A percentile compares a stretch with the other conserved stretches of the same genome.
Conservation (phyloP, 1,140 invertebrate genomes). For the Portunus trituberculatus region DNA sequence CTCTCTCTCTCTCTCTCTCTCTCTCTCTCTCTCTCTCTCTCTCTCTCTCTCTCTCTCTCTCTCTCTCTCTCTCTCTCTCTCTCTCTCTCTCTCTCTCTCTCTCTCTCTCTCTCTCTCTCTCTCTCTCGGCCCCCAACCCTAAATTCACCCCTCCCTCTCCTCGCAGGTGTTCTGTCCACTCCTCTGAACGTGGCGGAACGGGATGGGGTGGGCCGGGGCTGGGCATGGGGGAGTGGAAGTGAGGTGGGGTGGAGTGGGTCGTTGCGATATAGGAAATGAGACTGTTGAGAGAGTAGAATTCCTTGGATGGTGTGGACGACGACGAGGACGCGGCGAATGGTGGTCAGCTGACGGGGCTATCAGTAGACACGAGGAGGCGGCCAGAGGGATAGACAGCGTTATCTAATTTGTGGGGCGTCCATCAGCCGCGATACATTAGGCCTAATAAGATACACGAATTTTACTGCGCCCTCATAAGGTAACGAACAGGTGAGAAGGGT, state of each 20-base stretch:
- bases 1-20: constrained; percentile 40
- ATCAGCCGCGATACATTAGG: constrained; percentile 42
- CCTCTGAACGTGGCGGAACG: no score
- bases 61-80: background rate
- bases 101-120: background rate
- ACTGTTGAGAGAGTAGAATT: background rate
- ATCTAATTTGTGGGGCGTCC: constrained; percentile 55
- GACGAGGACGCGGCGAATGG: background rate
- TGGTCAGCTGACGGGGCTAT: background rate
- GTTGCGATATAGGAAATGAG: constrained; percentile 25
- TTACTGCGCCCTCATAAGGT: constrained; percentile 10
- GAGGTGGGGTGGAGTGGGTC: background rate
- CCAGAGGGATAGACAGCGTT: background rate
- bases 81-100: constrained; percentile 50
- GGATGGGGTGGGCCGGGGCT: no score
- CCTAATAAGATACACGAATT: constrained; percentile 39
- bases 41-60: constrained; percentile 26
- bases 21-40: background rate
- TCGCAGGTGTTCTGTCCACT: background rate
- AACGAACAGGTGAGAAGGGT: background rate
- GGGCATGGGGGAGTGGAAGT: no score
- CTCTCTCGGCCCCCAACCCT: background rate
- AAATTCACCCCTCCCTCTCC: background rate
- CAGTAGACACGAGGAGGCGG: background rate
- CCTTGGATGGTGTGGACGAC: background rate